A percentile compares a stretch with the other conserved stretches of the same genome.
phyloP scores from a whole-genome alignment of 1,140 invertebrate genomes.

The Delia radicum region DNA sequence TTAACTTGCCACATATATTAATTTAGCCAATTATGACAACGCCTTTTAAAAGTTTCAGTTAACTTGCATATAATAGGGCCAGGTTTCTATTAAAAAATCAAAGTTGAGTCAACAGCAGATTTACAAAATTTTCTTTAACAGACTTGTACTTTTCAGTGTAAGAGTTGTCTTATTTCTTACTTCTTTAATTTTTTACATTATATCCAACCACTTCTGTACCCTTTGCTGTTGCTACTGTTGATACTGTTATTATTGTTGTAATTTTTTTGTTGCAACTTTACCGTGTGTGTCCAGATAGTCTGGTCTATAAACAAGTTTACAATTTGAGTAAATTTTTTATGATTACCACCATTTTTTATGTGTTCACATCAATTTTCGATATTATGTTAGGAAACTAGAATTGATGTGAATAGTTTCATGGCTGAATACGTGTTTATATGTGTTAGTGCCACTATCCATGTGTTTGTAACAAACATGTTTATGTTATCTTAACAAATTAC shows the following conservation, averaged over 20 bases:
- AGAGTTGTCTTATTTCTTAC: too few relatives aligned
- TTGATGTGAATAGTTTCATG: background rate
- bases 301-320: background rate
- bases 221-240: background rate
- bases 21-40: too few relatives aligned
- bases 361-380: background rate
- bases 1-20: too few relatives aligned
- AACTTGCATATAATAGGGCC: too few relatives aligned
- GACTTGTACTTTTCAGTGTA: too few relatives aligned
- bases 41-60: too few relatives aligned
- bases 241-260: background rate
- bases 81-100: too few relatives aligned
- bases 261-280: background rate
- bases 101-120: too few relatives aligned
- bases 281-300: too few relatives aligned
- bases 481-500: background rate
- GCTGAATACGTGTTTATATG: background rate
- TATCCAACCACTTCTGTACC: too few relatives aligned
- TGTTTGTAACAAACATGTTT: background rate
- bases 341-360: background rate
- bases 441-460: background rate
- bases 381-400: background rate
- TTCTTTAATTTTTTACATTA: too few relatives aligned
- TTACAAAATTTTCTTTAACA: too few relatives aligned
- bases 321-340: background rate